Evolutionary conservation across 2,888 invertebrate genomes (phyloP), one percentile per base, ranked within the genome.

Genomic region (Cactoblastis cactorum): DNA sequence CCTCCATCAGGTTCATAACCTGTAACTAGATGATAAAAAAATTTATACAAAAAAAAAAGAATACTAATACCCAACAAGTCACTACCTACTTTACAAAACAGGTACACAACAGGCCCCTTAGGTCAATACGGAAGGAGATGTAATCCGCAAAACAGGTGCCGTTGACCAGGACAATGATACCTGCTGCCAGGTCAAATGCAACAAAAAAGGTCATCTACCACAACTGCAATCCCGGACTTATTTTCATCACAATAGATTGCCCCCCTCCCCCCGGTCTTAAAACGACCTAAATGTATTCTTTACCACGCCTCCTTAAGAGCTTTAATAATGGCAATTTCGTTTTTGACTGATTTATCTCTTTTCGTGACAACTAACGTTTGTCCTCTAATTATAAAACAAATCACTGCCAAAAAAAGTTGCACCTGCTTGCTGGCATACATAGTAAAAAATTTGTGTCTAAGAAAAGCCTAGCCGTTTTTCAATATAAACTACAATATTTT

Each of bases 171-270:
- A 69, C 61, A 73, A 68, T 67, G 54, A 72, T 74, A 87, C 86
- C 83, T 87, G 87, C 69, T 68, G 64, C 53, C 65, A 71, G 84
- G 84, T 84, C 83, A 86, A 58, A 59, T 45, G 46, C 53, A 63
- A 80, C 76, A 79, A 83, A 73, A 69, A 69, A 62, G 63, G 49
- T 51, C 55, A 53, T 17, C 28, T 37, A 28, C 62, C 61, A 63
- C 57, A 60, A 53, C 45, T 41, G 11, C 50, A 37, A 39, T 12
- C 22, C 24, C 43, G 19, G 39, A 22, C 38, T 34, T n/a, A 50
- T 52, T 52, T 49, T 45, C 80, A 83, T 83, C 52, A 85, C 80
- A 86, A 84, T 70, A 56, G 71, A 52, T 48, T 72, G 74, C 76
- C 78, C 80, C 80, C 74, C 74, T 62, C 77, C 69, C 69, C 55